phyloP scores from a whole-genome alignment of 2,888 invertebrate species.

The Eilema sororculum region DNA sequence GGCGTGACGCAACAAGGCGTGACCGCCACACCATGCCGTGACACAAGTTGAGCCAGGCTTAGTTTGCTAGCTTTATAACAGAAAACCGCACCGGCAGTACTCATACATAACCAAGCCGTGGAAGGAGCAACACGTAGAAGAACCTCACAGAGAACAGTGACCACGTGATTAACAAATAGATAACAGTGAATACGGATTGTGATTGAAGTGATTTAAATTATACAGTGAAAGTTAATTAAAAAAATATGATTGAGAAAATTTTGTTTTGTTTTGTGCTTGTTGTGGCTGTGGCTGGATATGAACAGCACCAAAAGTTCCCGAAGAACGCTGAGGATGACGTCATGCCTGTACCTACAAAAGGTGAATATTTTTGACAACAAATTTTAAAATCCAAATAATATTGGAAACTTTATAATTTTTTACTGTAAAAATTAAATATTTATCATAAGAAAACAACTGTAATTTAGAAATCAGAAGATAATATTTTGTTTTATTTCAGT shows the following conservation, averaged over 20 bases:
- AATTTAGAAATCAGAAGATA: conserved; percentile 9
- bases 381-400: background rate
- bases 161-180: conserved; percentile 52
- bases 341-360: conserved; percentile 65
- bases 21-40: conserved; percentile 40
- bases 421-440: background rate
- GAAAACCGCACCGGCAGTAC: conserved; percentile 61
- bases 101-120: conserved; percentile 73
- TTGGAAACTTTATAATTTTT: background rate
- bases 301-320: conserved; percentile 74
- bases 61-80: conserved; percentile 69
- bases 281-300: conserved; percentile 65
- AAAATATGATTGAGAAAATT: conserved; percentile 69
- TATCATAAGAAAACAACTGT: background rate
- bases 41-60: conserved; percentile 64
- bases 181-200: conserved; percentile 49
- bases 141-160: conserved; percentile 42
- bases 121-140: conserved; percentile 67
- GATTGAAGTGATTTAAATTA: conserved; percentile 52
- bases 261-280: conserved; percentile 69
- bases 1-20: conserved; percentile 60
- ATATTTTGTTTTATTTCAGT: conserved; percentile 61
- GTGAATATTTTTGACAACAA: conserved; percentile 52
- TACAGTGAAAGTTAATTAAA: conserved; percentile 49
- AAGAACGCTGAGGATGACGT: conserved; percentile 56